Evolutionary conservation across 2,113 vertebrate species (phyloP).

Genomic region (Riparia riparia): DNA sequence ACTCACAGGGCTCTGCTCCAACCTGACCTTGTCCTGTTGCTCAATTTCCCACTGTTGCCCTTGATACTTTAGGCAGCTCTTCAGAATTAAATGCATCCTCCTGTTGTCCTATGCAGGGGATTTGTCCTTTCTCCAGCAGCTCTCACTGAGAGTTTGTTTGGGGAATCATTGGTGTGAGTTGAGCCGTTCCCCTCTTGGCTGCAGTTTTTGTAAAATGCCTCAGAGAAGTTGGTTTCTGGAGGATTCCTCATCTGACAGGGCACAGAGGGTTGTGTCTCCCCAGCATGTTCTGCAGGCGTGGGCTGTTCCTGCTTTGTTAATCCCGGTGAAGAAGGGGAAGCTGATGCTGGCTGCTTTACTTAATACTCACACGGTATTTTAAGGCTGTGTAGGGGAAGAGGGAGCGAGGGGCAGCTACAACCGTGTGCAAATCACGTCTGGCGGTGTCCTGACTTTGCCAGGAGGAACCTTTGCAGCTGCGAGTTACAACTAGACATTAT

Average conservation of each 20-base stretch:
- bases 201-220: background rate
- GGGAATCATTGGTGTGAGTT: background rate
- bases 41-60: background rate
- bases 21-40: background rate
- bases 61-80: background rate
- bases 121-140: background rate
- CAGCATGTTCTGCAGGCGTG: background rate
- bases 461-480: background rate
- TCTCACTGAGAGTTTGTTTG: background rate
- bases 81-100: background rate
- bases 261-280: background rate
- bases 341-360: background rate
- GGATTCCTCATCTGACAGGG: background rate
- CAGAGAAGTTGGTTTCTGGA: background rate
- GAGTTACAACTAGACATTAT: background rate
- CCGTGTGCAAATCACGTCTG: rapidly evolving
- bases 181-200: background rate
- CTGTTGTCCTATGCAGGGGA: background rate
- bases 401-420: background rate
- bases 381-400: background rate
- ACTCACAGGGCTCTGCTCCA: background rate
- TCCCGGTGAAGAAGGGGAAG: background rate
- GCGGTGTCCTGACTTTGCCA: background rate
- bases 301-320: background rate
- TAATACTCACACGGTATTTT: background rate